Evolutionary conservation across 2,797 vertebrate genomes (phyloP), one percentile per base, ranked within the genome.

Genomic region (Silurus aristotelis): DNA sequence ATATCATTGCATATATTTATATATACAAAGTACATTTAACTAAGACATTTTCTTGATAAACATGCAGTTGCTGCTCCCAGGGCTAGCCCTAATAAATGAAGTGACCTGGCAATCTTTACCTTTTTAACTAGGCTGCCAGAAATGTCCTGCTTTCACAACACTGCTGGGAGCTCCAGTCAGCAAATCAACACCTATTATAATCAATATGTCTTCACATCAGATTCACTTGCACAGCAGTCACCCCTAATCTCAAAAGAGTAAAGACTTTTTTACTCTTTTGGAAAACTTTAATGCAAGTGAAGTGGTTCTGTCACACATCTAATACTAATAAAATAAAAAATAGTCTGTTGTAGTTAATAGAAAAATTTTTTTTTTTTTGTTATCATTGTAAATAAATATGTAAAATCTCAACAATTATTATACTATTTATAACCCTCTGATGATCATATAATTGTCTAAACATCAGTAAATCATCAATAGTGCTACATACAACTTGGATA

Each of bases 171-270:
- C 27, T 38, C 27, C 31, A 38, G 75, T 58, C 55, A 77, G 55
- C 25, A 77, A 38, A 77, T 46, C 27, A 78, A n/a, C 56, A 78
- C 19, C 31, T 61, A 38, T 61, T 78, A 61, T 61, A 78, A 78
- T 78, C 12, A 78, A 43, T 43, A 61, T 6, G 17, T 63, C 31
- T 43, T 38, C 19, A 61, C 5, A 61, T 31, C 31, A 78, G 61
- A 19, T 63, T 27, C 76, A 63, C 56, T 60, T 38, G 9, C 10
- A 78, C 56, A 60, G 25, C 56, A 78, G 75, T 31, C 55, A 20
- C 25, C 25, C 27, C 17, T 7, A 77, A 43, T 78, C 5, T 43
- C 31, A 61, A 7, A 43, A 43, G 10, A 38, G 27, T 27, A 76
- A 55, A 9, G 52, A 2, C 0, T 6, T 15, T 56, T 19, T 10